A percentile compares a stretch with the other conserved stretches of the same genome.
phyloP scores from a whole-genome alignment of 2,113 vertebrate species.

The Actenoides hombroni region DNA sequence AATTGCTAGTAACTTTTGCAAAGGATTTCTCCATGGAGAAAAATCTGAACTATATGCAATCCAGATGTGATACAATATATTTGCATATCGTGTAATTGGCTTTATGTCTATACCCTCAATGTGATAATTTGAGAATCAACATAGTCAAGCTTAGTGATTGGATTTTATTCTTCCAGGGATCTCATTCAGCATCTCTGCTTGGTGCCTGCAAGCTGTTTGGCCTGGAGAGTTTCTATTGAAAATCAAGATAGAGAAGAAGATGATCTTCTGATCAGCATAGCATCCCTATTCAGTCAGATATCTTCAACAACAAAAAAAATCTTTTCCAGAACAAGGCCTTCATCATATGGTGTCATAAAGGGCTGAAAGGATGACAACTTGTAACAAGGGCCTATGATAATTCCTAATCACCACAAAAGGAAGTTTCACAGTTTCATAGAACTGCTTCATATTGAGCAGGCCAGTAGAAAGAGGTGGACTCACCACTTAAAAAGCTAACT shows the following conservation, averaged over 20 bases:
- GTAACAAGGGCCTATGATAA: neutral
- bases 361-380: neutral
- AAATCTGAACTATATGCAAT: neutral
- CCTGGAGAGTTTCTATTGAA: conserved; percentile 1
- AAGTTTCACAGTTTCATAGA: neutral
- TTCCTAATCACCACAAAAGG: neutral
- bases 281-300: neutral
- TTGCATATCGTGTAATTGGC: conserved; percentile 1
- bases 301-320: neutral
- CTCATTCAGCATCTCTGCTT: conserved; percentile 3
- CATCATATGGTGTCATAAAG: neutral
- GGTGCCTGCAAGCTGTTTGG: neutral
- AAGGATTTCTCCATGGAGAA: neutral
- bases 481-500: neutral
- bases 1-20: conserved; percentile 4
- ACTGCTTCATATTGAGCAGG: neutral
- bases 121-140: neutral
- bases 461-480: neutral
- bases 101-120: neutral
- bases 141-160: neutral
- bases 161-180: neutral
- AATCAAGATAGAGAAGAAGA: neutral
- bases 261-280: neutral
- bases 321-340: neutral
- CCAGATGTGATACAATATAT: neutral